These are phyloP conservation scores for Champsocephalus esox DNA, from an alignment of 2,797 vertebrate genomes.

Conservation along the genomic window DNA sequence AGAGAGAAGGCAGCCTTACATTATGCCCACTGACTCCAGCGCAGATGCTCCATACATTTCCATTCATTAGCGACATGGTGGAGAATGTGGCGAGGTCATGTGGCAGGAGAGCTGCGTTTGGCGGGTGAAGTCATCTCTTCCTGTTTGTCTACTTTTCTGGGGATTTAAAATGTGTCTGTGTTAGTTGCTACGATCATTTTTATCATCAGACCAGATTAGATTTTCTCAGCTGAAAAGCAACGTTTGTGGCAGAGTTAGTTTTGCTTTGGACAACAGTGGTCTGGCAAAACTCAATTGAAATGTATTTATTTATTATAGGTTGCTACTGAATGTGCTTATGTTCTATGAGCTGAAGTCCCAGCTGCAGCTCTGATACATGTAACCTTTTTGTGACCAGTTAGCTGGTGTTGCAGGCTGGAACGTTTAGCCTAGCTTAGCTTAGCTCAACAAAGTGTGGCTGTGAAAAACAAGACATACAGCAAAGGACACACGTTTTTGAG, in stretches of 20 bases:
- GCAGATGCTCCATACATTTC: conserved; percentile 74
- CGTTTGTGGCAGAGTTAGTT: not conserved
- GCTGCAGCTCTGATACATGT: too few relatives aligned
- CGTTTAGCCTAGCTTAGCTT: too few relatives aligned
- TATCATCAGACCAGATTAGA: not conserved
- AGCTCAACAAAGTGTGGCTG: too few relatives aligned
- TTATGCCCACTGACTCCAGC: conserved; percentile 27
- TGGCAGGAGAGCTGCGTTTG: not conserved
- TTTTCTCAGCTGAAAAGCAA: not conserved
- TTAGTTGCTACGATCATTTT: not conserved
- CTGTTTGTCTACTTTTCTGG: not conserved
- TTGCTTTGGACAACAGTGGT: not conserved
- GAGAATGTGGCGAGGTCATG: conserved; percentile 63
- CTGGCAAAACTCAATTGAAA: too few relatives aligned
- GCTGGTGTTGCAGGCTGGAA: too few relatives aligned
- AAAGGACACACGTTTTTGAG: too few relatives aligned
- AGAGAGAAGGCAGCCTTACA: conserved; percentile 37
- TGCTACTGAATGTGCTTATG: too few relatives aligned
- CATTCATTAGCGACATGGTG: conserved; percentile 71
- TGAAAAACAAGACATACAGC: too few relatives aligned
- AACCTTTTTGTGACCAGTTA: too few relatives aligned
- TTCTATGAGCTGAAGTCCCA: too few relatives aligned
- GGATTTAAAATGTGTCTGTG: not conserved
- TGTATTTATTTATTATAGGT: too few relatives aligned
- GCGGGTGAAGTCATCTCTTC: conserved; percentile 9